Conservation (phyloP, 2,888 invertebrate genomes). For the Drosophila acutilabella region DNA sequence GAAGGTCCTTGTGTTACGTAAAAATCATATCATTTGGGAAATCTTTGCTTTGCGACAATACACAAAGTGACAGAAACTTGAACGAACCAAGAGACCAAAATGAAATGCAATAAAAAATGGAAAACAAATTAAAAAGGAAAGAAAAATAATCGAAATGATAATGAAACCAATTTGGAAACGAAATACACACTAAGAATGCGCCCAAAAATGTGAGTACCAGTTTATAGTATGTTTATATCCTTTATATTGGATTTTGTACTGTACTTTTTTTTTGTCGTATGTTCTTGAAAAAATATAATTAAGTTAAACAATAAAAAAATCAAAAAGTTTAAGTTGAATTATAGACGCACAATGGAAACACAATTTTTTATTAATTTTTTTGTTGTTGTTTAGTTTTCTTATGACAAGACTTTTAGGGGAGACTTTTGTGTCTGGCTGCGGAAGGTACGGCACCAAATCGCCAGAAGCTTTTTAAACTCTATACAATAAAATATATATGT, state of each 20-base stretch:
- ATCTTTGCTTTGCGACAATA: conserved; percentile 43
- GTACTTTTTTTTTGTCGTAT: conserved; percentile 43
- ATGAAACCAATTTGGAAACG: conserved; percentile 23
- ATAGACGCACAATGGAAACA: conserved; percentile 38
- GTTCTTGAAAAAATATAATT: conserved; percentile 15
- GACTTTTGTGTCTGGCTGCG: conserved; percentile 14
- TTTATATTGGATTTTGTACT: conserved; percentile 40
- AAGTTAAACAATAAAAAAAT: conserved; percentile 12
- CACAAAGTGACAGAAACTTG: conserved; percentile 37
- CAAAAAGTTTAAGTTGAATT: conserved; percentile 16
- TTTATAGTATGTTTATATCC: conserved; percentile 51
- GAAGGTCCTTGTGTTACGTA: conserved; percentile 84
- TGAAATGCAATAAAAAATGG: conserved; percentile 32
- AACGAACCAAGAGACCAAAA: conserved; percentile 38
- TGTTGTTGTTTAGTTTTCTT: conserved; percentile 8
- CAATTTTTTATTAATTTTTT: conserved; percentile 7
- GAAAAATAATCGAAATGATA: conserved; percentile 17
- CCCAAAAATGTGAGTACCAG: conserved; percentile 54
- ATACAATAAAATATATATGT: conserved; percentile 41
- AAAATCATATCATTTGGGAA: conserved; percentile 8
- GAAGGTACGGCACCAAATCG: conserved; percentile 31
- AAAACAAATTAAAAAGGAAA: conserved; percentile 29
- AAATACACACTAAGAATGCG: conserved; percentile 37
- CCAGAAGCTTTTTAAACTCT: conserved; percentile 17
- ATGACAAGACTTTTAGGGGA: conserved; percentile 19